These are phyloP conservation scores for Bhutanitis thaidina DNA, from an alignment of 2,888 invertebrate genomes.

Conservation along the genomic window DNA sequence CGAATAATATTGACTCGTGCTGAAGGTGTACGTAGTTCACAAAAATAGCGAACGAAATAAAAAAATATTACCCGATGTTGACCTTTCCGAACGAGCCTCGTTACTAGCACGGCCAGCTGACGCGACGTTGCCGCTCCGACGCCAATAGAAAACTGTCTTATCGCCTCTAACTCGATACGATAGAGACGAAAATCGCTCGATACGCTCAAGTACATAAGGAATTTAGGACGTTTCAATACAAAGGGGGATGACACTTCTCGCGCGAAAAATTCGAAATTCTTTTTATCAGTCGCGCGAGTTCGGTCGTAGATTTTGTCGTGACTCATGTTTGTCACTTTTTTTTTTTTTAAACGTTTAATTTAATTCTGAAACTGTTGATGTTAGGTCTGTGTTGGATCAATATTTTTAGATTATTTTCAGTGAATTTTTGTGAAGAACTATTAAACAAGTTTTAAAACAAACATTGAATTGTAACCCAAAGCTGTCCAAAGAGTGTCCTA, in stretches of 20 bases:
- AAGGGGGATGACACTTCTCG: constrained; percentile 62
- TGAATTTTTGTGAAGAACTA: neutral
- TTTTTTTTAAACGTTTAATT: neutral
- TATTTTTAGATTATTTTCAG: neutral
- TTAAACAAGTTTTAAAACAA: constrained; percentile 21
- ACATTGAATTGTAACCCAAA: constrained; percentile 42
- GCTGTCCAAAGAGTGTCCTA: constrained; percentile 46
- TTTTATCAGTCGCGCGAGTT: constrained; percentile 43
- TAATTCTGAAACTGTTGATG: too few relatives aligned
- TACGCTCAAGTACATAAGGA: constrained; percentile 62
- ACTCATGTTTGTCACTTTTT: neutral
- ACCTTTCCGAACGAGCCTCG: constrained; percentile 73
- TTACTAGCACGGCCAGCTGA: constrained; percentile 76
- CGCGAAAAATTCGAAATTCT: constrained; percentile 78
- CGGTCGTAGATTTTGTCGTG: constrained; percentile 2
- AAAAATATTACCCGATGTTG: constrained; percentile 75
- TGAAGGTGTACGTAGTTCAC: constrained; percentile 31
- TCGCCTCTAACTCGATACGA: constrained; percentile 53
- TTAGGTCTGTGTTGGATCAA: neutral
- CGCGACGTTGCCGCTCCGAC: constrained; percentile 71
- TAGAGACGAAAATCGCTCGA: constrained; percentile 46
- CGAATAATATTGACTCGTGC: too few relatives aligned
- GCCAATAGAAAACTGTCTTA: constrained; percentile 54
- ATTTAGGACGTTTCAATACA: constrained; percentile 63
- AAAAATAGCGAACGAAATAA: constrained; percentile 64